Evolutionary conservation across 30 jellyfish, hydroid and myxozoan genomes (phyloP).

Genomic region (Chironex yamaguchii): DNA sequence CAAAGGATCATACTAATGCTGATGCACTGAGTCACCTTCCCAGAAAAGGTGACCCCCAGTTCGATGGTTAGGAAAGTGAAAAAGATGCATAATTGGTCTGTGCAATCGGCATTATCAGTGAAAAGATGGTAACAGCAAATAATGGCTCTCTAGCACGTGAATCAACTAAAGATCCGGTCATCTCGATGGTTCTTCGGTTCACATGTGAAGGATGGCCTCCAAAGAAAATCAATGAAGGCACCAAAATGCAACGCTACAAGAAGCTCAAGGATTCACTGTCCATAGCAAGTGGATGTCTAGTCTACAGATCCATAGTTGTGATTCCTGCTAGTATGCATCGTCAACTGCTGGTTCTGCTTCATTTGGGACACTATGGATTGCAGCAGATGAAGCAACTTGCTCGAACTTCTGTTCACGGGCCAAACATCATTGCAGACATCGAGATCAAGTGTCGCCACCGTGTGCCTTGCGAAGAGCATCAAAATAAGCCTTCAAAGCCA

Average conservation of each 20-base stretch:
- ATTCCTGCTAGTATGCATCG: conserved; percentile 7
- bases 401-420: conserved; percentile 58
- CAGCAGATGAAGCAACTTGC: conserved; percentile 56
- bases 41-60: conserved; percentile 19
- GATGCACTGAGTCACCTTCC: conserved; percentile 40
- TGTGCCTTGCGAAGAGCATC: conserved; percentile 47
- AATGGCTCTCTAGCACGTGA: conserved; percentile 8
- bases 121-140: not conserved
- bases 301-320: conserved; percentile 13
- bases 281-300: conserved; percentile 5
- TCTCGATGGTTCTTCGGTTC: conserved; percentile 4
- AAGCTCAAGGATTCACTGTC: conserved; percentile 37
- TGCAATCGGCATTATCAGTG: conserved; percentile 2
- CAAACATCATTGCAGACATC: conserved; percentile 23
- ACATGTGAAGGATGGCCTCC: conserved; percentile 40
- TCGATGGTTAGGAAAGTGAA: conserved; percentile 7
- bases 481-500: conserved; percentile 22
- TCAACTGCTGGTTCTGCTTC: conserved; percentile 37
- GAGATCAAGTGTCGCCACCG: not conserved
- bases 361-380: conserved; percentile 57
- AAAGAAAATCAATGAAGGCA: not conserved
- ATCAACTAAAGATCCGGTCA: conserved; percentile 22
- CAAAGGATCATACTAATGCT: conserved; percentile 45
- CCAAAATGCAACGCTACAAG: not conserved
- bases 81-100: conserved; percentile 4